phyloP scores from a whole-genome alignment of 2,888 invertebrate species.

The Galeruca laticollis region DNA sequence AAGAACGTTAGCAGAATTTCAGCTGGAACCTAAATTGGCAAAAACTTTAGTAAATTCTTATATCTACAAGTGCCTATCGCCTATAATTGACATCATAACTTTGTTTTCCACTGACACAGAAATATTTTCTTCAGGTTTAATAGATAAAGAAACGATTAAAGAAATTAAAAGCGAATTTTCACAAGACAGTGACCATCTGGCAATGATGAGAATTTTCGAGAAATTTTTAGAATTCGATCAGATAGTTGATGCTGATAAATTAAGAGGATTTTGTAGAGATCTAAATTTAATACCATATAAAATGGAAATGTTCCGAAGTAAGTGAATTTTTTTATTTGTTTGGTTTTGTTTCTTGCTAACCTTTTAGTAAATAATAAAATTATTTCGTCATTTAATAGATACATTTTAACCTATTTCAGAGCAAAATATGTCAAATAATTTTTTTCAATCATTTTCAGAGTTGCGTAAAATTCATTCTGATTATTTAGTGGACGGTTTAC shows the following conservation, averaged over 20 bases:
- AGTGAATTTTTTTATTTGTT: conserved; percentile 47
- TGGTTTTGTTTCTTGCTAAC: neutral
- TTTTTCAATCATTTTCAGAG: conserved; percentile 63
- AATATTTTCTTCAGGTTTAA: conserved; percentile 69
- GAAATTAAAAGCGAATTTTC: conserved; percentile 69
- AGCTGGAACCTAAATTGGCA: conserved; percentile 73
- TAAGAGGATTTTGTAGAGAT: conserved; percentile 66
- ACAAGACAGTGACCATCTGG: conserved; percentile 73
- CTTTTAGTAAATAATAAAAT: neutral
- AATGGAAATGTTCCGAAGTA: conserved; percentile 70
- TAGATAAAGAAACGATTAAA: conserved; percentile 69
- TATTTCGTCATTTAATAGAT: too few relatives aligned
- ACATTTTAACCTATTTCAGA: too few relatives aligned
- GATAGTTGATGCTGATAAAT: conserved; percentile 54
- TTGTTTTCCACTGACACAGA: conserved; percentile 69
- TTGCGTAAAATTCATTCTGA: conserved; percentile 70
- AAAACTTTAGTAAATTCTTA: conserved; percentile 73
- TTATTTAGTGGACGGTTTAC: conserved; percentile 68
- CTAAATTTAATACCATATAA: conserved; percentile 68
- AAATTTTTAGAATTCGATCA: conserved; percentile 66
- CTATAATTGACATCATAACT: conserved; percentile 68
- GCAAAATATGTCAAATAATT: neutral
- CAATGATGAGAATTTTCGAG: conserved; percentile 70
- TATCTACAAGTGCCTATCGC: conserved; percentile 70
- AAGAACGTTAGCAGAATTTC: conserved; percentile 65